Percentiles rank a stretch among this genome's conserved stretches.
Conservation (phyloP, 2,113 vertebrate genomes). For the Equus quagga region DNA sequence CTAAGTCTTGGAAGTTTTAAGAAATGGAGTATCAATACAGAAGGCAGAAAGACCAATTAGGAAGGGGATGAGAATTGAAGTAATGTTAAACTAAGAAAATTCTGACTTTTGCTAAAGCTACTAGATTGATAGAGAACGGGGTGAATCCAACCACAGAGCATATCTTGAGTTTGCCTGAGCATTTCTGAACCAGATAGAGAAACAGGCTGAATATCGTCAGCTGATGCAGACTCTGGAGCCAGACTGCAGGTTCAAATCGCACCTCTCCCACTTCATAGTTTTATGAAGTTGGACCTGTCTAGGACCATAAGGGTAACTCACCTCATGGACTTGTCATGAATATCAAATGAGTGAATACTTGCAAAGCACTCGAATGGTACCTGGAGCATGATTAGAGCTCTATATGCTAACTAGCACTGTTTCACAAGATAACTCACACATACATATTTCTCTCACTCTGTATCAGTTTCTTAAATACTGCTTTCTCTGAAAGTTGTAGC, state of each 20-base stretch:
- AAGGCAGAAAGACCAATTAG: neutral
- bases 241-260: neutral
- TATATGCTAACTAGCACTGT: neutral
- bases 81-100: neutral
- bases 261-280: neutral
- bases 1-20: neutral
- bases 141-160: neutral
- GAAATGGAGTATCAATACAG: neutral
- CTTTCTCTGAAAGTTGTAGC: neutral
- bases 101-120: neutral
- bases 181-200: neutral
- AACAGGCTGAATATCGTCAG: neutral
- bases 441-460: neutral
- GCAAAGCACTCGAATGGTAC: neutral
- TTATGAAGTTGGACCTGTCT: neutral
- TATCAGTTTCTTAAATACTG: neutral
- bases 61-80: neutral
- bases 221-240: neutral
- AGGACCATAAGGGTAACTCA: neutral
- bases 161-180: neutral
- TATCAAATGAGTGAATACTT: neutral
- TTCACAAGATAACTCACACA: neutral
- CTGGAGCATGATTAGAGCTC: neutral
- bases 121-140: neutral
- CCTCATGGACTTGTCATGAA: neutral